A percentile compares a stretch with the other conserved stretches of the same genome.
These are phyloP conservation scores for Irena cyanogastra DNA, from an alignment of 2,113 vertebrate species.

Conservation along the genomic window DNA sequence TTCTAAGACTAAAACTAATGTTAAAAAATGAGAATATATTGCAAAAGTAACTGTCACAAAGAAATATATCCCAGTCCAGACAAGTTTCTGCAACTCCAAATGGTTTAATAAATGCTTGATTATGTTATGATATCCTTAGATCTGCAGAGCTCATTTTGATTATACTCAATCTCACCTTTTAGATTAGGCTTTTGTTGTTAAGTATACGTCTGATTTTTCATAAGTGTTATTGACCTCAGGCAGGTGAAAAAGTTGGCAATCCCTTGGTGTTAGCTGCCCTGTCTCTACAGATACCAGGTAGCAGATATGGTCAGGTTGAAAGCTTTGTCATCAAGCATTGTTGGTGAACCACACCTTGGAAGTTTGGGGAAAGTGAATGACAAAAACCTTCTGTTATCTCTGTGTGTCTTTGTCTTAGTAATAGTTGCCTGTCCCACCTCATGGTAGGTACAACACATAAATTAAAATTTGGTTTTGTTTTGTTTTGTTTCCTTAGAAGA, in stretches of 20 bases:
- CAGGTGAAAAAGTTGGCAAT: neutral
- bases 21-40: neutral
- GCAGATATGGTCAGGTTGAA: neutral
- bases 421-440: neutral
- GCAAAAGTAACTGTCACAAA: neutral
- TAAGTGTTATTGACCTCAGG: neutral
- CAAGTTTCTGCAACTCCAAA: neutral
- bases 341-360: neutral
- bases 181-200: neutral
- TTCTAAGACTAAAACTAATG: neutral
- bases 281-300: neutral
- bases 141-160: neutral
- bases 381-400: neutral
- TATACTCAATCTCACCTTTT: neutral
- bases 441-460: neutral
- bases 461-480: neutral
- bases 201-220: neutral
- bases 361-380: neutral
- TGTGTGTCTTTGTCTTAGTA: neutral
- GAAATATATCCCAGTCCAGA: neutral
- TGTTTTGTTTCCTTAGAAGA: neutral
- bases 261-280: neutral
- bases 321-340: neutral
- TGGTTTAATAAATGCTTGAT: neutral
- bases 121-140: neutral